Conservation (phyloP, 1,140 invertebrate genomes). For the Stegodyphus dumicola region DNA sequence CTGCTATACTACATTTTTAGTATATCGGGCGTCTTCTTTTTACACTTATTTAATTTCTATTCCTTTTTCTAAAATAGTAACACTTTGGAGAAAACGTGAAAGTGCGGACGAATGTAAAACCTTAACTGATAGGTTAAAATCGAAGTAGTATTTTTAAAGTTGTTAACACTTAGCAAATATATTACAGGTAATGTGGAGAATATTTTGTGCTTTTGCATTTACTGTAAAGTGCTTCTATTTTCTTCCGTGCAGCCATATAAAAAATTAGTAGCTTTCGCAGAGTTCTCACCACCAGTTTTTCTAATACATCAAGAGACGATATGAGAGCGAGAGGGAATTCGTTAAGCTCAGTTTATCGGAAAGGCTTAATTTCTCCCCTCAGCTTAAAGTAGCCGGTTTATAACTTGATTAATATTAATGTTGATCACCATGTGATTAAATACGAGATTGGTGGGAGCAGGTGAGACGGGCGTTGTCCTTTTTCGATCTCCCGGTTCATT, state of each 20-base stretch:
- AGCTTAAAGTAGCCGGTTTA: conserved; percentile 50
- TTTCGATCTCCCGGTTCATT: background rate
- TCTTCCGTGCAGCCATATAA: background rate
- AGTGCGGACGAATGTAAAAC: too few species aligned
- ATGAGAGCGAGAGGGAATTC: too few species aligned
- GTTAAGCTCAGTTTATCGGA: background rate
- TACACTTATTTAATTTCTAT: too few species aligned
- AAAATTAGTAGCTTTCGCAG: background rate
- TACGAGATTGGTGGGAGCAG: conserved; percentile 9
- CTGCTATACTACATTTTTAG: too few species aligned
- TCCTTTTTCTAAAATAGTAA: too few species aligned
- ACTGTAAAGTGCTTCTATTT: background rate
- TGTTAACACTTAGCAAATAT: background rate
- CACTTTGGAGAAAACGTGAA: too few species aligned
- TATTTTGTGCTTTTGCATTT: background rate
- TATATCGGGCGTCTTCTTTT: too few species aligned
- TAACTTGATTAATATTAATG: conserved; percentile 57
- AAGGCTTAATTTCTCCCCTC: conserved; percentile 15
- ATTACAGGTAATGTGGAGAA: background rate
- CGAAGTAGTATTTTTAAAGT: too few species aligned
- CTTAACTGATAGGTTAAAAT: too few species aligned
- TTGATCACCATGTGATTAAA: conserved; percentile 51
- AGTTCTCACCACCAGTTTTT: too few species aligned
- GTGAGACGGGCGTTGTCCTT: conserved; percentile 52
- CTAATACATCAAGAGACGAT: too few species aligned